Evolutionary conservation across 2,113 vertebrate genomes (phyloP).

Genomic region (Crotalus viridis): DNA sequence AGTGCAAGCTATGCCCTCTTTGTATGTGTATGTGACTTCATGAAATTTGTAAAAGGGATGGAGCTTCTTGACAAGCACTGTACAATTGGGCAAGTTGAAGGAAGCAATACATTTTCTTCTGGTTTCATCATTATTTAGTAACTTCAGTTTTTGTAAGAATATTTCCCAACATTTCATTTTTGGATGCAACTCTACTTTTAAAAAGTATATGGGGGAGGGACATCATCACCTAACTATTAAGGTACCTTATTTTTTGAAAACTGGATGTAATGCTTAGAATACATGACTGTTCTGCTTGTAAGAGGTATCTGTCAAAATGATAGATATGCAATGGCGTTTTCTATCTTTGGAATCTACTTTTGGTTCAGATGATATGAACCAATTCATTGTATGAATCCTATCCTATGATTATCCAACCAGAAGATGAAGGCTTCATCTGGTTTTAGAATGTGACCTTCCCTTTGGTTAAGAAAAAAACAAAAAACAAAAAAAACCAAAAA

Average conservation of each 20-base stretch:
- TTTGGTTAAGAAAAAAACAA: background rate
- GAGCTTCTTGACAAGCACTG: background rate
- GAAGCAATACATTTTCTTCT: background rate
- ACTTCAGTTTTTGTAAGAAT: background rate
- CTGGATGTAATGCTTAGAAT: background rate
- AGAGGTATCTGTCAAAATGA: constrained; percentile 24
- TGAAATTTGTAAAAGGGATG: background rate
- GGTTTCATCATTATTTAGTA: background rate
- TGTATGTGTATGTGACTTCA: background rate
- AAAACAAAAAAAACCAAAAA: background rate
- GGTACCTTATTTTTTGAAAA: background rate
- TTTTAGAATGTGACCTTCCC: background rate
- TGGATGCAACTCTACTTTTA: background rate
- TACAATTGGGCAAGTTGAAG: background rate
- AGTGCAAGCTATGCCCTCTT: background rate
- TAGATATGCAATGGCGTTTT: constrained; percentile 3
- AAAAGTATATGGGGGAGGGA: too few relatives aligned
- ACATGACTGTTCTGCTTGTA: background rate
- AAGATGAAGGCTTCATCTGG: background rate
- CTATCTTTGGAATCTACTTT: constrained; percentile 7
- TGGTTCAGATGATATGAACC: constrained; percentile 20
- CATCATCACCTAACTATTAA: background rate
- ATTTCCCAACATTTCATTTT: background rate
- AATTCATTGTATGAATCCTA: background rate
- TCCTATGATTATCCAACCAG: background rate